Evolutionary conservation across 2,888 invertebrate species (phyloP), one percentile per base, ranked within the genome.

Genomic region (Tiliacea aurago): DNA sequence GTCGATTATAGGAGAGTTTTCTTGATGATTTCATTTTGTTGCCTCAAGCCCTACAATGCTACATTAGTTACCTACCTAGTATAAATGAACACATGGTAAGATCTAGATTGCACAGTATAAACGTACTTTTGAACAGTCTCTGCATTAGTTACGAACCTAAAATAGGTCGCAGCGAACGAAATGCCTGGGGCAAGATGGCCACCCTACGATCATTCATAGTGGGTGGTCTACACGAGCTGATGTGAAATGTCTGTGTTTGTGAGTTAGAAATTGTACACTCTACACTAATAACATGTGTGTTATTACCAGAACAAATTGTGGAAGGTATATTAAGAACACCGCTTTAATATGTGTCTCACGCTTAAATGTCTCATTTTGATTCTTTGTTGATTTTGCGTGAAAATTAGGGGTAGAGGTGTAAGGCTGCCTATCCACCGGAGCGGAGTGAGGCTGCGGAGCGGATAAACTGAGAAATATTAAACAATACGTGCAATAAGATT

Each of bases 171-270:
- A 56, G 78, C 56, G 61, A 77, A 53, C 65, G 53, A 69, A 69
- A 28, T 43, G 73, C 80, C 68, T 69, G 20, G 33, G 78, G 67
- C 66, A 23, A 23, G 56, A 75, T 89, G 87, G 88, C 79, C 83
- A 87, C 86, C 76, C 82, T 87, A 88, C 73, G 56, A 75, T 79
- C 49, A 68, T 63, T 71, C 84, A 82, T 80, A 78, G 87, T 91
- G 92, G 91, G 92, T 92, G 92, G 92, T 86, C 91, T 86, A 89
- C 90, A 87, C 79, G 81, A 84, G 76, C 71, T 64, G 87, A 84
- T 81, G 73, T 83, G 76, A 78, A 74, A 78, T 70, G 66, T 64
- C 70, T 68, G 70, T 72, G 67, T 84, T 80, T 79, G 83, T 70
- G 70, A 73, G 72, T 53, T 80, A 74, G 76, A 86, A 78, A 82